These are phyloP conservation scores for Cremastinae sp. DNA, from an alignment of 2,888 invertebrate species.

Conservation along the genomic window DNA sequence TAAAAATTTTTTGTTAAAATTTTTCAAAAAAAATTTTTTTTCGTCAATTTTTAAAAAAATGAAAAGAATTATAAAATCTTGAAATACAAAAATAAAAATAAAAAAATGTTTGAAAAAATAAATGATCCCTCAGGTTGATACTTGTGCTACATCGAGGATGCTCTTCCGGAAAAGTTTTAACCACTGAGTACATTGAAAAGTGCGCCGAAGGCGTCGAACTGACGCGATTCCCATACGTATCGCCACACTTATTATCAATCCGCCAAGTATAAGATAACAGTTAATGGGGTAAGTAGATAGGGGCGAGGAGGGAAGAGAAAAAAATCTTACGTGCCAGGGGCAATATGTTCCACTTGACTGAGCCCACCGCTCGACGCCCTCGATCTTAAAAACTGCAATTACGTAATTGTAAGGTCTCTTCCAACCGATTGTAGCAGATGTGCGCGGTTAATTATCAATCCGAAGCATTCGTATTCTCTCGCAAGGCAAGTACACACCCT, in stretches of 20 bases:
- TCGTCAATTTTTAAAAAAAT: no score
- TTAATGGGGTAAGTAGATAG: not conserved
- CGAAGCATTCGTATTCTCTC: no score
- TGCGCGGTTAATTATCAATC: not conserved
- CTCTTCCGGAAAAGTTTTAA: no score
- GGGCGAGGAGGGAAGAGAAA: conserved; percentile 14
- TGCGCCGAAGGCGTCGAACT: conserved; percentile 42
- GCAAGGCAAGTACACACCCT: not conserved
- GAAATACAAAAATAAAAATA: no score
- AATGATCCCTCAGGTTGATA: no score
- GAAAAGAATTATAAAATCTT: no score
- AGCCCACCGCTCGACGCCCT: conserved; percentile 21
- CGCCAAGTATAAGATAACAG: conserved; percentile 28
- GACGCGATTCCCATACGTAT: conserved; percentile 37
- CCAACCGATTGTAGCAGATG: conserved; percentile 16
- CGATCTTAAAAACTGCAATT: conserved; percentile 36
- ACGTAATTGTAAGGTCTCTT: conserved; percentile 34
- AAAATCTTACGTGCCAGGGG: conserved; percentile 17
- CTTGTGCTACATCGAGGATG: no score
- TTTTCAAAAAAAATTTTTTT: no score
- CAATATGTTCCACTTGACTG: conserved; percentile 29
- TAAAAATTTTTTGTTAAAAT: no score
- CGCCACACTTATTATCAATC: conserved; percentile 53
- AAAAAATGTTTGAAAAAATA: no score
- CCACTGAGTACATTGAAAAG: conserved; percentile 38